These are phyloP conservation scores for Cisticola juncidis DNA, from an alignment of 2,113 vertebrate species.

Conservation along the genomic window DNA sequence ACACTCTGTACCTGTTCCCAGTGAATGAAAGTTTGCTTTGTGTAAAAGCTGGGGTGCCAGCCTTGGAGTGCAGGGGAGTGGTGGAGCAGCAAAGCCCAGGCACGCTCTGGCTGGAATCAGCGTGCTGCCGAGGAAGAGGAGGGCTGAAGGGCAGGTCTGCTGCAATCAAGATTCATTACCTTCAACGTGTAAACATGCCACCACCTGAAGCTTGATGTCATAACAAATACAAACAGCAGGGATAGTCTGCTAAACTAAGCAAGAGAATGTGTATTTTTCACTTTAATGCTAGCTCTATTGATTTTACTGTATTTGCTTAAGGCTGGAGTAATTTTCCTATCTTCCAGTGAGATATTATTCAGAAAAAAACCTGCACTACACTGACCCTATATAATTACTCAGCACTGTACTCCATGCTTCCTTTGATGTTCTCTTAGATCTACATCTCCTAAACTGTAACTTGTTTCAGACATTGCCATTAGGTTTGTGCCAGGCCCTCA, in stretches of 20 bases:
- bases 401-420: not conserved
- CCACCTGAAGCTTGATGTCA: constrained; percentile 45
- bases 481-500: not conserved
- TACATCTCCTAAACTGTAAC: not conserved
- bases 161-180: constrained; percentile 18
- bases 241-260: not conserved
- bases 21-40: constrained; percentile 44
- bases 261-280: constrained; percentile 1
- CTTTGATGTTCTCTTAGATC: not conserved
- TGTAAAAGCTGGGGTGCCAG: constrained; percentile 17
- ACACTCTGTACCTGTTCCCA: constrained; percentile 35
- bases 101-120: not conserved
- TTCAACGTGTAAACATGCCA: not conserved
- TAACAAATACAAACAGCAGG: constrained; percentile 21
- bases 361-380: not conserved
- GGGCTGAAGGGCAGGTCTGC: not conserved
- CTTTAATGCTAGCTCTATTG: not conserved
- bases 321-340: not conserved
- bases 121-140: fast-evolving
- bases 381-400: not conserved
- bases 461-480: not conserved
- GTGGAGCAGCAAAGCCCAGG: not conserved
- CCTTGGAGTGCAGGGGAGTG: not conserved
- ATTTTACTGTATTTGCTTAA: not conserved
- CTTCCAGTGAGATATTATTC: not conserved